These are phyloP conservation scores for Calyptomena viridis DNA, from an alignment of 2,113 vertebrate genomes.

Conservation along the genomic window DNA sequence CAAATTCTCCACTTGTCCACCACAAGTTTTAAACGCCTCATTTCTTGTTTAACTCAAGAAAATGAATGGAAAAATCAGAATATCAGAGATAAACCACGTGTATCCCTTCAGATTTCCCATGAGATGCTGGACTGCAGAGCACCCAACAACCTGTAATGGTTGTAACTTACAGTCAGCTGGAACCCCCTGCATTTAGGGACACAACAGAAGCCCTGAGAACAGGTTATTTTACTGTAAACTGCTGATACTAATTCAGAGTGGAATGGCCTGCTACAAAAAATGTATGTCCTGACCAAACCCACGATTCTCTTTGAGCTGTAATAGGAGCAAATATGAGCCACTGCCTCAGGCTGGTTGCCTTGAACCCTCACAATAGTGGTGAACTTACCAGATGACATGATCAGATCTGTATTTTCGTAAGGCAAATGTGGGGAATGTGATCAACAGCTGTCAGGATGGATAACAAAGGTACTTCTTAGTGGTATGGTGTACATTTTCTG, in stretches of 20 bases:
- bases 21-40: not conserved
- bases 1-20: not conserved
- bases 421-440: slow-evolving; percentile 6
- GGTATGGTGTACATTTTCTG: not conserved
- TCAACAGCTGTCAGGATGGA: slow-evolving; percentile 38
- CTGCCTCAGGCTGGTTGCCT: not conserved
- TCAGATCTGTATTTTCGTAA: slow-evolving; percentile 11
- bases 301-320: not conserved
- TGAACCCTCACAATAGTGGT: not conserved
- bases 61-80: not conserved
- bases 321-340: slow-evolving; percentile 2
- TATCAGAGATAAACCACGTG: not conserved
- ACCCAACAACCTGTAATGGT: not conserved
- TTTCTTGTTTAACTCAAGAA: not conserved
- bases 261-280: not conserved
- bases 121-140: not conserved
- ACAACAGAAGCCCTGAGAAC: not conserved
- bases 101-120: not conserved
- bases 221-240: not conserved
- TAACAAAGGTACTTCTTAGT: not conserved
- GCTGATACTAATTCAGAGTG: not conserved
- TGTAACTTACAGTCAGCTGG: not conserved
- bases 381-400: slow-evolving; percentile 21
- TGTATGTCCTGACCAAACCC: not conserved
- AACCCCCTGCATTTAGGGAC: not conserved